These are phyloP conservation scores for Coelinius sp. DNA, from an alignment of 2,888 invertebrate species.

Conservation along the genomic window DNA sequence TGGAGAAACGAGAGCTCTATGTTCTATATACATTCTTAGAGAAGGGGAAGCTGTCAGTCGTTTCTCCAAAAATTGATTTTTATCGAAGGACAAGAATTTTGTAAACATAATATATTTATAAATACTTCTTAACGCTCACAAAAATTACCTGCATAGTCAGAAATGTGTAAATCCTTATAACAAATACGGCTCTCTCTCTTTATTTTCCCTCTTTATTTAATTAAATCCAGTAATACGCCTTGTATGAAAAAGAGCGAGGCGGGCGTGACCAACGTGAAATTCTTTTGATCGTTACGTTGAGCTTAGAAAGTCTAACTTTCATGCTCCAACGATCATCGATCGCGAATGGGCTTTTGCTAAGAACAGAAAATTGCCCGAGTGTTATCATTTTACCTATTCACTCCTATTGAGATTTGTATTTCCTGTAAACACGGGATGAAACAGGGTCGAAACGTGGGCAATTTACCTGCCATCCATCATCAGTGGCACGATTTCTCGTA, in stretches of 20 bases:
- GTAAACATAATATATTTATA: constrained; percentile 34
- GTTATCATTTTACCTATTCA: constrained; percentile 11
- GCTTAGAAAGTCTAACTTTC: constrained; percentile 51
- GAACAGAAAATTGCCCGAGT: not conserved
- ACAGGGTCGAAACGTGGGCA: constrained; percentile 1
- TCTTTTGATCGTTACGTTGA: constrained; percentile 48
- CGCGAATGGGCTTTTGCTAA: constrained; percentile 22
- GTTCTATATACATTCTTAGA: not conserved
- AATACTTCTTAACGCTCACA: constrained; percentile 36
- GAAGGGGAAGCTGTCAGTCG: not conserved
- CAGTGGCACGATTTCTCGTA: constrained; percentile 34
- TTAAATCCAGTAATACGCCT: constrained; percentile 17
- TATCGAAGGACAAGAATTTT: not conserved
- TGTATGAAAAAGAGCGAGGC: constrained; percentile 18
- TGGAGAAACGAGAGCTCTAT: constrained; percentile 25
- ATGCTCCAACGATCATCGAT: constrained; percentile 53
- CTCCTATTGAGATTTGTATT: constrained; percentile 6
- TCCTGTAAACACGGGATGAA: constrained; percentile 2
- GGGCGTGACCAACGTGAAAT: constrained; percentile 49
- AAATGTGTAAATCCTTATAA: constrained; percentile 25
- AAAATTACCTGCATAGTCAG: too few relatives aligned
- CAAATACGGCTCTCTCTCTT: constrained; percentile 7
- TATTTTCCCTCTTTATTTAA: not conserved
- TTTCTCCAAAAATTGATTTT: not conserved
- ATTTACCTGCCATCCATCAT: constrained; percentile 29